Evolutionary conservation across 35 echinoderm and acorn worm genomes (phyloP).

Genomic region (Apostichopus japonicus): DNA sequence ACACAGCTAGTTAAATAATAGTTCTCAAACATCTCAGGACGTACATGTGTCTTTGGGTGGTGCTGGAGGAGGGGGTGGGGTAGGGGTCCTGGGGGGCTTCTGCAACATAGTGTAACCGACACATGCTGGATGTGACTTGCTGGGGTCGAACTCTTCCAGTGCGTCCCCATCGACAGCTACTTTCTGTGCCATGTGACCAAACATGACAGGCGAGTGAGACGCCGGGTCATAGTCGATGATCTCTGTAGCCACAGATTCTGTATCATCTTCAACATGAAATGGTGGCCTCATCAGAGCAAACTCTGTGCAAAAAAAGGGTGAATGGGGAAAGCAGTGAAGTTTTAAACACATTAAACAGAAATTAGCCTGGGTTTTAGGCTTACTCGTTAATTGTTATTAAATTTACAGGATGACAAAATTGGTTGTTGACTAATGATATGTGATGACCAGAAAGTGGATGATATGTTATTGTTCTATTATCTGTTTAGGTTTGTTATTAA

Average conservation of each 20-base stretch:
- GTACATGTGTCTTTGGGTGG: conserved; percentile 94
- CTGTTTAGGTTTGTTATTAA: too few species aligned
- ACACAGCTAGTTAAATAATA: too few species aligned
- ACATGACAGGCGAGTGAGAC: conserved; percentile 93
- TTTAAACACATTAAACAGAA: neutral
- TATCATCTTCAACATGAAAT: conserved; percentile 85
- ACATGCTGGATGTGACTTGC: conserved; percentile 91
- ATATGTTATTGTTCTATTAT: too few species aligned
- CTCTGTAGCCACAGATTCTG: conserved; percentile 85
- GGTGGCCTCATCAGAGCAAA: conserved; percentile 93
- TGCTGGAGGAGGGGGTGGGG: conserved; percentile 76
- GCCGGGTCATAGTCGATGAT: conserved; percentile 93
- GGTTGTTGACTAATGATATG: too few species aligned
- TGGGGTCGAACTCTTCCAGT: conserved; percentile 82
- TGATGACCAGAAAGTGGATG: too few species aligned
- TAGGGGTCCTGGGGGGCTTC: conserved; percentile 72
- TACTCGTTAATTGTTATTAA: neutral
- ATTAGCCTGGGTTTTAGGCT: neutral
- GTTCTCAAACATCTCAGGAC: neutral
- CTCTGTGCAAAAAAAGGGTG: conserved; percentile 55
- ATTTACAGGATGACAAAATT: neutral
- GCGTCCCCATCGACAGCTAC: conserved; percentile 68
- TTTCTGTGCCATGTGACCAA: conserved; percentile 81
- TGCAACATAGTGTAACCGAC: conserved; percentile 90
- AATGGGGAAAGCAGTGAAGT: neutral